Conservation (phyloP, 2,888 invertebrate species). For the Pristionchus fissidentatus region DNA sequence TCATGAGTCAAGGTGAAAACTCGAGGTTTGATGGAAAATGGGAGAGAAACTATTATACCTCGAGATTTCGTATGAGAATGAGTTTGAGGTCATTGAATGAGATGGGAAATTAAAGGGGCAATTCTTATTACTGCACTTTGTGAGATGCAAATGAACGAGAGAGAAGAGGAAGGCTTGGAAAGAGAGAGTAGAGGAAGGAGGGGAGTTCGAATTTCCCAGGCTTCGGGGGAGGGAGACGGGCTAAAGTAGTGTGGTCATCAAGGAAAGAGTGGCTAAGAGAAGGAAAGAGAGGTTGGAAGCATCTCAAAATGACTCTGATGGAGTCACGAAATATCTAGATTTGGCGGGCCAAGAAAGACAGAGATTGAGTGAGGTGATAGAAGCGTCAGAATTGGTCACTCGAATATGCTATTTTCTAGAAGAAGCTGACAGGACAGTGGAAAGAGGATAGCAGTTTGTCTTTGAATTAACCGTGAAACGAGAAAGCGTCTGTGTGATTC, state of each 20-base stretch:
- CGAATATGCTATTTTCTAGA: too few species aligned
- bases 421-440: too few species aligned
- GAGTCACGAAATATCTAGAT: neutral
- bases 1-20: too few species aligned
- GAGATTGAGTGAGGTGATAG: too few species aligned
- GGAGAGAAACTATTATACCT: neutral
- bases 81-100: neutral
- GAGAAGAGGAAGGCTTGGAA: neutral
- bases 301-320: neutral
- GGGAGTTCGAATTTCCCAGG: slow-evolving; percentile 37
- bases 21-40: neutral
- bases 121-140: slow-evolving; percentile 36
- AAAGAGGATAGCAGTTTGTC: too few species aligned
- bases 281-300: neutral
- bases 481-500: too few species aligned
- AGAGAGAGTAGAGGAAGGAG: neutral
- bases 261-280: neutral
- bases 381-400: too few species aligned
- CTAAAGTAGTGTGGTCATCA: slow-evolving; percentile 15
- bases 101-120: neutral
- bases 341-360: too few species aligned
- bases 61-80: slow-evolving; percentile 12
- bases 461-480: too few species aligned
- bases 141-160: slow-evolving; percentile 14
- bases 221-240: neutral